Conservation (phyloP, 2,113 vertebrate species). For the Vombatus ursinus region DNA sequence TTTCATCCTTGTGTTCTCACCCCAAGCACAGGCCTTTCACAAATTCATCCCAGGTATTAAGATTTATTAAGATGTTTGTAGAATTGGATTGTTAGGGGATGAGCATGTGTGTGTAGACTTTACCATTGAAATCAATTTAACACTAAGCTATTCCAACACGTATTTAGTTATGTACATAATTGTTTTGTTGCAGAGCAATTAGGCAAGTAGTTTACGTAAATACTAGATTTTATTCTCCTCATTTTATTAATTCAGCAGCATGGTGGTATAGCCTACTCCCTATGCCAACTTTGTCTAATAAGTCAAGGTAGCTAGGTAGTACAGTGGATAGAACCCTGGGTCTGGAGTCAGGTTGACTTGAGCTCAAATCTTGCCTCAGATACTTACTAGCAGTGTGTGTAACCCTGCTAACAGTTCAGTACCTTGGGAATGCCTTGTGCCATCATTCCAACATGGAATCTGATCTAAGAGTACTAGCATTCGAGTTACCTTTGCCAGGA, state of each 20-base stretch:
- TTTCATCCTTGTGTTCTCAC: neutral
- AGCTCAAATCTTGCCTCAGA: neutral
- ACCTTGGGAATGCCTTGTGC: neutral
- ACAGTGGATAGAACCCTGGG: neutral
- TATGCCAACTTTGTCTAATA: neutral
- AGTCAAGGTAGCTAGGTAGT: neutral
- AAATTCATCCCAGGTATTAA: neutral
- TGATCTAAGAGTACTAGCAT: neutral
- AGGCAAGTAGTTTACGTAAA: neutral
- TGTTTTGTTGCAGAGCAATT: neutral
- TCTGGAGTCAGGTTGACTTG: neutral
- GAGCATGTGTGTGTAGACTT: neutral
- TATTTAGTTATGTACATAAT: neutral
- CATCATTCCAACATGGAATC: no score
- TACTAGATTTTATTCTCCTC: neutral
- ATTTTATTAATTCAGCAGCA: neutral
- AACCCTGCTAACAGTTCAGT: no score
- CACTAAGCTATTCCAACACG: neutral
- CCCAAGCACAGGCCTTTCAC: neutral
- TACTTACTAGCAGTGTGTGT: neutral
- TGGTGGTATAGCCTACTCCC: neutral
- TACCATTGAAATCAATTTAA: neutral
- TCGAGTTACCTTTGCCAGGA: neutral
- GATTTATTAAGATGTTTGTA: neutral
- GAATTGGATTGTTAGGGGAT: neutral